Conservation (phyloP, 2,113 vertebrate genomes). For the Muntiacus muntjak region DNA sequence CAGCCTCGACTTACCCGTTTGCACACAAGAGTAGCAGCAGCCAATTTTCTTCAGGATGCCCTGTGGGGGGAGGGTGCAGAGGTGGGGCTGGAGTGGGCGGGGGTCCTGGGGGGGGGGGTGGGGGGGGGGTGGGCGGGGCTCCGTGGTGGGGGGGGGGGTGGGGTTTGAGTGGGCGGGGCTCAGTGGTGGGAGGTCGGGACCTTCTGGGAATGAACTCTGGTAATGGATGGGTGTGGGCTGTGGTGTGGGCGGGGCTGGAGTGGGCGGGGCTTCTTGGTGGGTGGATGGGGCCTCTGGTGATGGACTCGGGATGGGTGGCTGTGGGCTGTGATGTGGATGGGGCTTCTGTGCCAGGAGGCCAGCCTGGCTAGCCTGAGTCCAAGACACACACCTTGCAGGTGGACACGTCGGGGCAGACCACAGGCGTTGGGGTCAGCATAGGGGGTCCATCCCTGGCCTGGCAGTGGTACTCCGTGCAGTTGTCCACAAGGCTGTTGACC, state of each 20-base stretch:
- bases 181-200: too few species aligned
- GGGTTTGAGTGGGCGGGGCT: too few species aligned
- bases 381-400: slow-evolving; percentile 39
- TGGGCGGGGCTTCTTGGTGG: background rate
- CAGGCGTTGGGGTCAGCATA: slow-evolving; percentile 50
- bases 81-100: fast-evolving
- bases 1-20: background rate
- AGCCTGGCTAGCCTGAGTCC: background rate
- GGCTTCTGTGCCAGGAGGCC: background rate
- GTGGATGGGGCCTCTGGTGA: background rate
- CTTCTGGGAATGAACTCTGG: too few species aligned
- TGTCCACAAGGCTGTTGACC: slow-evolving; percentile 63
- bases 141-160: background rate
- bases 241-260: background rate
- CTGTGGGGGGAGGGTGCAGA: background rate
- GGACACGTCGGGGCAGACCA: background rate
- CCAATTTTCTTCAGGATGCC: slow-evolving; percentile 34
- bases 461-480: slow-evolving; percentile 87
- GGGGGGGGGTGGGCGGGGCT: background rate
- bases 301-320: too few species aligned
- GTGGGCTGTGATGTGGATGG: background rate
- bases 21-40: slow-evolving; percentile 66
- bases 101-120: fast-evolving
- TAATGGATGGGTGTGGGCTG: background rate
- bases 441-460: slow-evolving; percentile 65